These are phyloP conservation scores for Crocidura indochinensis DNA, from an alignment of 2,797 vertebrate species.

Conservation along the genomic window DNA sequence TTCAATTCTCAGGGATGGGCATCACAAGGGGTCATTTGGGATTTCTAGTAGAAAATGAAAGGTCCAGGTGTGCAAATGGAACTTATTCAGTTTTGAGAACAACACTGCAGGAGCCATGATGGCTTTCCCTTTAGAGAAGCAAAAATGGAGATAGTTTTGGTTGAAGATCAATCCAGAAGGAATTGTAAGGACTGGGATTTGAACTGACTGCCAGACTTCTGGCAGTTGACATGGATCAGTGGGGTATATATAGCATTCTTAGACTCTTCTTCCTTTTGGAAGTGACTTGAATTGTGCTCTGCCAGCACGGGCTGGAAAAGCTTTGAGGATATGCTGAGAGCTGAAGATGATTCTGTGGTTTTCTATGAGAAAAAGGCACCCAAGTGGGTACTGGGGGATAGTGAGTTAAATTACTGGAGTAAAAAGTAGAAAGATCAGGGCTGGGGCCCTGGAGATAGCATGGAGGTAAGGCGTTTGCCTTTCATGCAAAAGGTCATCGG, in stretches of 20 bases:
- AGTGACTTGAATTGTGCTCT: not conserved
- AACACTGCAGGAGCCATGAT: not conserved
- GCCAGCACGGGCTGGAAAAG: too few species aligned
- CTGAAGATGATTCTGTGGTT: not conserved
- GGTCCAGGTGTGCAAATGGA: not conserved
- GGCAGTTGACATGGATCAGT: rapidly evolving
- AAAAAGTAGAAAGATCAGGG: too few species aligned
- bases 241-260: too few species aligned
- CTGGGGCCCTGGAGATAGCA: too few species aligned
- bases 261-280: not conserved
- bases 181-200: not conserved
- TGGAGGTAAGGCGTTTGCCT: too few species aligned
- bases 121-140: not conserved
- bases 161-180: not conserved
- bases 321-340: not conserved
- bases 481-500: too few species aligned
- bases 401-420: too few species aligned
- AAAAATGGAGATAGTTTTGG: not conserved
- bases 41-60: not conserved
- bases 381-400: not conserved
- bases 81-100: not conserved
- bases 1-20: not conserved
- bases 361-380: too few species aligned
- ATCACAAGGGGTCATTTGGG: rapidly evolving
- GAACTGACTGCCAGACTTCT: not conserved